Evolutionary conservation across 2,888 invertebrate genomes (phyloP), one percentile per base, ranked within the genome.

Genomic region (Drosophila longiperda): DNA sequence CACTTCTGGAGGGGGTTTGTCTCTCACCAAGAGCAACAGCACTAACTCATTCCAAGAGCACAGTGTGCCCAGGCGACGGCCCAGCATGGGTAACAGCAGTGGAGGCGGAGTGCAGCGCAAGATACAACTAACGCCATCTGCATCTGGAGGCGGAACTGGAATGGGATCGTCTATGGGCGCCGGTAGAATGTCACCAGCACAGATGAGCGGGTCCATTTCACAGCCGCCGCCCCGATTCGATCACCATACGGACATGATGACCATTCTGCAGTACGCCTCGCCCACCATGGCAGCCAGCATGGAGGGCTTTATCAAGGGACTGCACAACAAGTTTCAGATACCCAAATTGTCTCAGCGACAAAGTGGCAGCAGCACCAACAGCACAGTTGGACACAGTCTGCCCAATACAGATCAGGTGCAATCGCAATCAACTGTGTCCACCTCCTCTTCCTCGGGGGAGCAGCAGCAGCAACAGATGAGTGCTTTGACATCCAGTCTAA

Each of bases 251-350:
- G 93, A 93, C 69, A 92, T 92, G 84, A 90, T 93, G 92, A 93
- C 92, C 87, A 96, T 97, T 89, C 89, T 94, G 1, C 92, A 93
- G 65, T 92, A 94, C 63, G 93, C 94, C 2, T 95, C 95, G 55
- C 92, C 93, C 3, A 93, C 94, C 50, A 94, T 95, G 92, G 95
- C 95, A 3, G 94, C 96, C 23, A 92, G 82, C 64, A 95, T 96
- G 87, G 97, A 97, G 87, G 96, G 96, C 12, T 94, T 96, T 64
- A 96, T 96, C 85, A 97, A 97, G 89, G 95, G 96, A 12, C 92
- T 96, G 40, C 96, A 97, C 85, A 96, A 95, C 65, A 97, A 97
- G 90, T 97, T 97, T 93, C 97, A 97, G 94, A 97, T 97, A 87
- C 97, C 97, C 0, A 97, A 97, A 93, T 92, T 97, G 69, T 96